These are phyloP conservation scores for Tenthredo scrophulariae DNA, from an alignment of 2,888 invertebrate species.

Conservation along the genomic window DNA sequence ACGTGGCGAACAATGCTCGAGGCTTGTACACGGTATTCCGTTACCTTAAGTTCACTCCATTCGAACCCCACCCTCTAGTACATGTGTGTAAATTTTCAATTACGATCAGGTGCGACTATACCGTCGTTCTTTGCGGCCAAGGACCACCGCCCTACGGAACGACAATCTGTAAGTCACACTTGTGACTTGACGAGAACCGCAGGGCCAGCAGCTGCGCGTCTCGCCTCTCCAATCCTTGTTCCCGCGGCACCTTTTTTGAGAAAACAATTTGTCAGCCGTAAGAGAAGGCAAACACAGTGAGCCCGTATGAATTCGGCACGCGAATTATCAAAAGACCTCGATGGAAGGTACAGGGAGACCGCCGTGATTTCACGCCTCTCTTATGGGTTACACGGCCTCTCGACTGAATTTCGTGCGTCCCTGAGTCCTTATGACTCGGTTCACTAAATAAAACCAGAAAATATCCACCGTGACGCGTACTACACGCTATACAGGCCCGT, in stretches of 20 bases:
- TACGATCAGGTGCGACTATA: neutral
- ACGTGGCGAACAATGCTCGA: too few relatives aligned
- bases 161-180: slow-evolving; percentile 36
- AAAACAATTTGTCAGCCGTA: slow-evolving; percentile 39
- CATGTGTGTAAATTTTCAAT: neutral
- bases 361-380: slow-evolving; percentile 47
- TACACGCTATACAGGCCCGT: neutral
- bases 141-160: neutral
- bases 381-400: slow-evolving; percentile 10
- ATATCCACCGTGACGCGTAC: neutral
- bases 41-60: too few relatives aligned
- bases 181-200: slow-evolving; percentile 37
- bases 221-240: slow-evolving; percentile 12
- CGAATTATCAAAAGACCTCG: slow-evolving; percentile 52
- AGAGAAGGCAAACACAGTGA: slow-evolving; percentile 50
- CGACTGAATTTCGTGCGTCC: slow-evolving; percentile 17
- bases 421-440: slow-evolving; percentile 22
- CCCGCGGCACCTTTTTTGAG: neutral
- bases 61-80: too few relatives aligned
- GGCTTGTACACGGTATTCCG: too few relatives aligned
- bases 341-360: slow-evolving; percentile 4
- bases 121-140: neutral
- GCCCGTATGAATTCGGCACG: slow-evolving; percentile 55
- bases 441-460: slow-evolving; percentile 31
- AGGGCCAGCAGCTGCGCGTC: slow-evolving; percentile 23